Percentiles rank a stretch among this genome's conserved stretches.
Evolutionary conservation across 2,113 vertebrate species (phyloP).

Genomic region (Alectura lathami): DNA sequence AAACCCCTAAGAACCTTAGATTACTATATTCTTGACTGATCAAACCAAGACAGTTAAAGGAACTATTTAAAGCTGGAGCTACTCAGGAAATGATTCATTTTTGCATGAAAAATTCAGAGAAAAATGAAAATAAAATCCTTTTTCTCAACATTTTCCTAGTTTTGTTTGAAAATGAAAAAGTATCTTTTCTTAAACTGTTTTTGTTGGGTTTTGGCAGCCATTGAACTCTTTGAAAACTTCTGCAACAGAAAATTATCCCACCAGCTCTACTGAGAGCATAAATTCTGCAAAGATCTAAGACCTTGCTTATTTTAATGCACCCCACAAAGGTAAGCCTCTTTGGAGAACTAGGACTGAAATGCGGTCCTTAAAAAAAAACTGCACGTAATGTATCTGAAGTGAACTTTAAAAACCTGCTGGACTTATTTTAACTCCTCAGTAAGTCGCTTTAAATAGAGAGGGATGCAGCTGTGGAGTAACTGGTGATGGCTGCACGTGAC

Average conservation of each 20-base stretch:
- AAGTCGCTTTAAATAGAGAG: background rate
- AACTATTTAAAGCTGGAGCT: background rate
- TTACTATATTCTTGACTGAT: background rate
- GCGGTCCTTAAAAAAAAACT: background rate
- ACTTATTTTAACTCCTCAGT: background rate
- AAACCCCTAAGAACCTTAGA: background rate
- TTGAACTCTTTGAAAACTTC: background rate
- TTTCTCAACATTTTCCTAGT: background rate
- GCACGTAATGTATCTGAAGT: background rate
- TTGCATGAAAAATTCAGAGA: background rate
- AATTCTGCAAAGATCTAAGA: background rate
- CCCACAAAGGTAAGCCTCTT: background rate
- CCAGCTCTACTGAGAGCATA: background rate
- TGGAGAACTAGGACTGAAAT: background rate
- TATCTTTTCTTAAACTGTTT: background rate
- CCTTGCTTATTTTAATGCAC: background rate
- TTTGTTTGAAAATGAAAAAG: background rate
- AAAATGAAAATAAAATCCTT: background rate
- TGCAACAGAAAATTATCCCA: background rate
- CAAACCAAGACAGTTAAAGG: background rate
- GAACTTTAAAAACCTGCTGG: background rate
- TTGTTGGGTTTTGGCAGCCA: background rate
- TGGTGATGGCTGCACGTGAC: background rate
- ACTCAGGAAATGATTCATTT: background rate
- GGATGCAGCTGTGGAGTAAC: background rate